These are phyloP conservation scores for Microctonus aethiopoides DNA, from an alignment of 2,888 invertebrate species.

Conservation along the genomic window DNA sequence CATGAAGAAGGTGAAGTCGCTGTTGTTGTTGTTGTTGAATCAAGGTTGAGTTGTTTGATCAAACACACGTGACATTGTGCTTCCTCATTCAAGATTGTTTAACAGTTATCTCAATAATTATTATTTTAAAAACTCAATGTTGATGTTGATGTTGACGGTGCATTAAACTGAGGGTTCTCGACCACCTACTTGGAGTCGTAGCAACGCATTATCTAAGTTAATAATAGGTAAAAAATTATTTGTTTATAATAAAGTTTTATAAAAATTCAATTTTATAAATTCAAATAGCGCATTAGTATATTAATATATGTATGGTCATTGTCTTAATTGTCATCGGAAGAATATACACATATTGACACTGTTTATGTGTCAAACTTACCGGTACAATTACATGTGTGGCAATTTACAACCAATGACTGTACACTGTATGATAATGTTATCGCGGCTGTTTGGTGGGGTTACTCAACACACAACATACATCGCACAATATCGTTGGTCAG, in stretches of 20 bases:
- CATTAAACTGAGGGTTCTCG: not conserved
- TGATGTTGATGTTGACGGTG: not conserved
- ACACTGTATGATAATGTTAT: slow-evolving; percentile 23
- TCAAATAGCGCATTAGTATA: no score
- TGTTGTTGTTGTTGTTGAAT: not conserved
- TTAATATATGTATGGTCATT: not conserved
- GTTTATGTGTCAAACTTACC: not conserved
- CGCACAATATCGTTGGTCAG: not conserved
- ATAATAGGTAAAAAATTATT: not conserved
- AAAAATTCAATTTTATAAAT: no score
- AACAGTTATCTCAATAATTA: not conserved
- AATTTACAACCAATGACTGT: not conserved
- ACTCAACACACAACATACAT: not conserved
- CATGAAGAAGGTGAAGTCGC: not conserved
- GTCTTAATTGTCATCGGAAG: not conserved
- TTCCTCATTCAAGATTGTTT: not conserved
- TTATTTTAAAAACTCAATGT: not conserved
- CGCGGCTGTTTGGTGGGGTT: not conserved
- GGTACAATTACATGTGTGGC: not conserved
- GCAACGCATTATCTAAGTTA: not conserved
- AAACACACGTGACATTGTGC: not conserved
- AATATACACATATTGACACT: no score
- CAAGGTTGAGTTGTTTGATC: not conserved
- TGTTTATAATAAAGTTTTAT: no score
- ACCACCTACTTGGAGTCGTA: not conserved